Conservation (phyloP, 1,140 invertebrate genomes). For the Eupristina koningsbergeri region DNA sequence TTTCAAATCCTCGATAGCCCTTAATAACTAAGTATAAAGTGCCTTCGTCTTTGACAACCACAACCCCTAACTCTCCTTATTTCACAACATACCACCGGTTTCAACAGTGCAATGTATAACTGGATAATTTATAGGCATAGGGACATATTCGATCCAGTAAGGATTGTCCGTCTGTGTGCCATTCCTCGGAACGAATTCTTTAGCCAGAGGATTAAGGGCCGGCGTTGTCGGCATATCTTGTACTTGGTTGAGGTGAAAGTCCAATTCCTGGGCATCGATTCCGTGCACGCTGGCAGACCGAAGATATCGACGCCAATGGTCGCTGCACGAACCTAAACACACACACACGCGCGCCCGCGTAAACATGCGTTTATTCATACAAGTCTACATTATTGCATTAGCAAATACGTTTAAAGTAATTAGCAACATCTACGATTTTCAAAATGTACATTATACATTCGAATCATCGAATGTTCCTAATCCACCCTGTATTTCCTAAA, state of each 20-base stretch:
- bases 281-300: constrained; percentile 84
- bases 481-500: no score
- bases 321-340: constrained; percentile 78
- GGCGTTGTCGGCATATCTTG: constrained; percentile 67
- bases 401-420: no score
- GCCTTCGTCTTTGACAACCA: constrained; percentile 2
- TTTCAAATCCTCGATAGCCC: background rate
- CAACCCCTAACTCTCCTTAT: no score
- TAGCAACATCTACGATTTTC: no score
- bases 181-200: constrained; percentile 84
- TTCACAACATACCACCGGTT: constrained; percentile 4
- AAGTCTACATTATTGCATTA: no score
- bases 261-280: constrained; percentile 80
- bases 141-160: constrained; percentile 56
- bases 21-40: constrained; percentile 47
- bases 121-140: constrained; percentile 55
- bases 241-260: constrained; percentile 81
- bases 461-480: no score
- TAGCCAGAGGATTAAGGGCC: constrained; percentile 86
- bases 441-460: no score
- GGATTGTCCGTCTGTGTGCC: constrained; percentile 61
- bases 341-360: no score
- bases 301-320: constrained; percentile 89
- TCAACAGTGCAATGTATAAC: constrained; percentile 51
- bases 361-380: background rate